These are phyloP conservation scores for Poecilobothrus nobilitatus DNA, from an alignment of 2,888 invertebrate genomes.

Conservation along the genomic window DNA sequence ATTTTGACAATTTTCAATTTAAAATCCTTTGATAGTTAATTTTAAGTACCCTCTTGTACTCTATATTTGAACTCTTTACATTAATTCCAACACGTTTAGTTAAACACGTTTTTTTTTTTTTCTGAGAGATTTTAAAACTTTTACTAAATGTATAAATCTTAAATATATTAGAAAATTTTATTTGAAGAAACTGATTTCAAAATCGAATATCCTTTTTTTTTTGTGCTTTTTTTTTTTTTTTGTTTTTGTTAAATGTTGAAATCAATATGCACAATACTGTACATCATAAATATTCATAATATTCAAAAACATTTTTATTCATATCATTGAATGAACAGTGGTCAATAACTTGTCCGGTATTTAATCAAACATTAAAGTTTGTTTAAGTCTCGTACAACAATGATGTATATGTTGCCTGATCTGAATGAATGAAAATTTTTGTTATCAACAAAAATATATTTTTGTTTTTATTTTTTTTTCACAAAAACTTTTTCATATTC, in stretches of 20 bases:
- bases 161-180: no score
- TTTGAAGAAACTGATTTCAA: no score
- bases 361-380: neutral
- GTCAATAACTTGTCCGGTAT: neutral
- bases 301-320: neutral
- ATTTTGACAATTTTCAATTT: no score
- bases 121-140: no score
- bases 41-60: no score
- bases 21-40: no score
- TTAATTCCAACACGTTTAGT: no score
- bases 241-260: neutral
- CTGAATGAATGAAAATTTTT: neutral
- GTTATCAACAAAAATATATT: neutral
- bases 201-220: no score
- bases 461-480: neutral
- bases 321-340: neutral
- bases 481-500: neutral
- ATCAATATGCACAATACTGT: neutral
- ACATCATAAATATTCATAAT: neutral
- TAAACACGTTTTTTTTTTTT: no score
- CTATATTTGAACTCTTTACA: no score
- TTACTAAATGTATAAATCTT: no score
- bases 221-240: no score
- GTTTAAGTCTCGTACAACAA: neutral
- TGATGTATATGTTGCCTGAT: neutral